Evolutionary conservation across 2,113 vertebrate genomes (phyloP).

Genomic region (Abramis brama): DNA sequence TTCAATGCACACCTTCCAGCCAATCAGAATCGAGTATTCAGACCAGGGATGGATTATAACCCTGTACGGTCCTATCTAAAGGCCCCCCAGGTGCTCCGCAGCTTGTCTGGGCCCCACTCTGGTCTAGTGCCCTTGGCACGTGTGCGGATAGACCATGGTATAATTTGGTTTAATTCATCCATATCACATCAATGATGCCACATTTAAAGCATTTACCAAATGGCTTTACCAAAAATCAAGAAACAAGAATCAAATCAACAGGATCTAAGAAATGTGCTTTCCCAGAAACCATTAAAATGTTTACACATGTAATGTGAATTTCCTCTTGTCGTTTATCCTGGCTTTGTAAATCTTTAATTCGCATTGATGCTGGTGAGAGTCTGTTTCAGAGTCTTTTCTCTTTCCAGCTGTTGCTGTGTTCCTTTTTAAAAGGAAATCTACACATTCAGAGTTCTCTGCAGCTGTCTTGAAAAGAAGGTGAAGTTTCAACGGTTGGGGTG

Average conservation of each 20-base stretch:
- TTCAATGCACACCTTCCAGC: no score
- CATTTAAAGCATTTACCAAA: neutral
- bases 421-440: neutral
- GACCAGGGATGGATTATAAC: no score
- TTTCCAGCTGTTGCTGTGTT: neutral
- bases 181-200: neutral
- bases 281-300: neutral
- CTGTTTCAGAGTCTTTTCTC: neutral
- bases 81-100: no score
- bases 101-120: no score
- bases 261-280: neutral
- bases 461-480: neutral
- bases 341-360: neutral
- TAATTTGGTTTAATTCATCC: neutral
- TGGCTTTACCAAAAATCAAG: neutral
- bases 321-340: neutral
- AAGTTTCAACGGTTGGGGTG: neutral
- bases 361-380: neutral
- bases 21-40: no score
- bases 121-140: no score
- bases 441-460: neutral
- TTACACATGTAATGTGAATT: neutral
- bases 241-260: neutral
- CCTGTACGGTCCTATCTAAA: no score
- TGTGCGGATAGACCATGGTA: no score